These are phyloP conservation scores for Siniperca undulata DNA, from an alignment of 2,797 vertebrate genomes.

Conservation along the genomic window DNA sequence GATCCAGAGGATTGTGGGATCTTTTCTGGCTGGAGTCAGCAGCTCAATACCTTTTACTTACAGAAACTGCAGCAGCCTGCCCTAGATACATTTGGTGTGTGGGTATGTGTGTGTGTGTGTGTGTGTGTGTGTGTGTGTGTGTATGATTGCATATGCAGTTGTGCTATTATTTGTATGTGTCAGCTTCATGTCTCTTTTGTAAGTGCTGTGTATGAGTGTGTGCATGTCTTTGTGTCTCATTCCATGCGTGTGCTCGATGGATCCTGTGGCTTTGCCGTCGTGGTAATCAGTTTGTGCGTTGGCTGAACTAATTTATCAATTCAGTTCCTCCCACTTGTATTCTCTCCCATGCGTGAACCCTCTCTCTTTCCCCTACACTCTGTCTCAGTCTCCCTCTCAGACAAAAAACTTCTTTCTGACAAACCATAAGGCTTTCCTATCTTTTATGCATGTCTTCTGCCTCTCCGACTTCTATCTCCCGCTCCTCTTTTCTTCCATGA, in stretches of 20 bases:
- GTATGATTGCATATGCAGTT: slow-evolving; percentile 62
- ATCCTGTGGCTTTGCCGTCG: slow-evolving; percentile 78
- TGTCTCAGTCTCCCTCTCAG: slow-evolving; percentile 59
- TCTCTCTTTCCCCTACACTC: slow-evolving; percentile 50
- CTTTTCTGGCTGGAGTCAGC: slow-evolving; percentile 84
- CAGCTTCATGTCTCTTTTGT: slow-evolving; percentile 69
- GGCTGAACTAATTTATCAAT: slow-evolving; percentile 87
- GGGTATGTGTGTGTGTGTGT: slow-evolving; percentile 44
- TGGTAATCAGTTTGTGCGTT: slow-evolving; percentile 85
- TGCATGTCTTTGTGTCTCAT: slow-evolving; percentile 62
- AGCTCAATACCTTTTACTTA: slow-evolving; percentile 86
- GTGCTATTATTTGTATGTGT: slow-evolving; percentile 68
- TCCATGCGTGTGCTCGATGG: slow-evolving; percentile 62
- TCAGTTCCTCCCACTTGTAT: slow-evolving; percentile 85
- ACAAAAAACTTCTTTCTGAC: slow-evolving; percentile 75
- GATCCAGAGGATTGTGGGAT: slow-evolving; percentile 81
- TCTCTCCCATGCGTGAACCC: slow-evolving; percentile 80
- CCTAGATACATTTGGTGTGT: slow-evolving; percentile 78
- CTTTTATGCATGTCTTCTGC: slow-evolving; percentile 79
- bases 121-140: slow-evolving; percentile 26
- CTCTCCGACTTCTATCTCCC: slow-evolving; percentile 57
- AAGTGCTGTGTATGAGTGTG: slow-evolving; percentile 44
- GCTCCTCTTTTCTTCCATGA: slow-evolving; percentile 56
- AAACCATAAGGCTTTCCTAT: slow-evolving; percentile 77
- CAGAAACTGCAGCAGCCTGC: slow-evolving; percentile 80